Base-by-base conservation (phyloP, 2,113 vertebrate species). In the Pangasianodon gigas region DNA sequence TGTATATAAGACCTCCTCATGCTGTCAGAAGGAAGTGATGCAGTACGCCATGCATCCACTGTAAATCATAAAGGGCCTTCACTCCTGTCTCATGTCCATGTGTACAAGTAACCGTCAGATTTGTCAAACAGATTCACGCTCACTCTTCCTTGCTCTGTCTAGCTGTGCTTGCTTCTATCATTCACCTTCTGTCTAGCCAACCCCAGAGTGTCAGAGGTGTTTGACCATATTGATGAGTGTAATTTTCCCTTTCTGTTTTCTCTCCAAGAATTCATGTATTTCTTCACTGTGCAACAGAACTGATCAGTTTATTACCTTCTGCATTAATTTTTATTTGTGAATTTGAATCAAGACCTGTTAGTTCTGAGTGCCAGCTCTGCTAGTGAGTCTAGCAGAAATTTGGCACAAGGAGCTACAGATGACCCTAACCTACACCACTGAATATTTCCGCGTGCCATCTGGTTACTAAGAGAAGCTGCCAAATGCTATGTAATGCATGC, bases 11-110 rank as follows among this genome's bases (percentile, higher is more conserved):
- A 87, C 71, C 84, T 89, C 48, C 71, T 58, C 69, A 19, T n/a
- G 71, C 60, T 87, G 87, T 90, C 56, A 89, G 87, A 82, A 41
- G 88, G 88, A 89, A 89, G 58, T 90, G 74, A 89, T 90, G 85
- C 84, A 65, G 79, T 87, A 87, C 69, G 84, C 44, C 46, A 44
- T 58, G 37, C 84, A 60, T 90, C 52, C 80, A 88, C n/a, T 84
- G 84, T 88, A 75, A 91, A 90, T 90, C 77, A 83, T 79, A 86
- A 91, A 90, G 32, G 37, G 81, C 32, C 60, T 82, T 60, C 29
- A 9, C 32, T 82, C 83, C 86, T 87, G 60, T 54, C 71, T 71
- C 44, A 83, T 91, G 41, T 8, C 44, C 75, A 74, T 41, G 14
- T 62, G 67, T n/a, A 87, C 84, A 60, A 82, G 67, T 80, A 85